Evolutionary conservation across 2,797 vertebrate genomes (phyloP).

Genomic region (Nannoperca australis): DNA sequence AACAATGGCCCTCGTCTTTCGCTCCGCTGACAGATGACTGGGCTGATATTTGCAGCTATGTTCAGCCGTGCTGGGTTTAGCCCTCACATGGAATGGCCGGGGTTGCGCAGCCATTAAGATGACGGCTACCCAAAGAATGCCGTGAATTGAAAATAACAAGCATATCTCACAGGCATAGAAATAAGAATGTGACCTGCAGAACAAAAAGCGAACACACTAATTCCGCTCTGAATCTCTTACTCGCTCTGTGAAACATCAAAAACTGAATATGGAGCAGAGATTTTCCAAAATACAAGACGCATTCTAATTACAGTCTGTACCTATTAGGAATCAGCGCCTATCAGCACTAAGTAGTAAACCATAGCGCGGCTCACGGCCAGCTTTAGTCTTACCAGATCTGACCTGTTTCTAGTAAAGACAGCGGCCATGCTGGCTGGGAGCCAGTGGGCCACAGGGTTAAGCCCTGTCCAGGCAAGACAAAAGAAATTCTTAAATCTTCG

Average conservation of each 20-base stretch:
- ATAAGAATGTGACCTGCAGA: conserved; percentile 41
- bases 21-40: conserved; percentile 62
- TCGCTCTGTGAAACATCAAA: conserved; percentile 20
- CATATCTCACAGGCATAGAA: conserved; percentile 44
- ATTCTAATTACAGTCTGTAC: conserved; percentile 56
- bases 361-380: conserved; percentile 56
- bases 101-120: conserved; percentile 58
- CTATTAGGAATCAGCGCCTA: conserved; percentile 51
- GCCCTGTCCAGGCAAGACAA: conserved; percentile 69
- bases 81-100: conserved; percentile 48
- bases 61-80: conserved; percentile 49
- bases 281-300: conserved; percentile 44
- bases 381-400: conserved; percentile 63
- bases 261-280: conserved; percentile 28
- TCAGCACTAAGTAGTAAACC: conserved; percentile 63
- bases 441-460: conserved; percentile 74
- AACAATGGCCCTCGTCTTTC: conserved; percentile 68
- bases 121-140: conserved; percentile 54
- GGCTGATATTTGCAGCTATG: conserved; percentile 66
- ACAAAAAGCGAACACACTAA: conserved; percentile 5
- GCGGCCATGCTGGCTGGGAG: conserved; percentile 59
- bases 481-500: conserved; percentile 76
- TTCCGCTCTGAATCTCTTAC: conserved; percentile 5
- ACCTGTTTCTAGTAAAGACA: conserved; percentile 60
- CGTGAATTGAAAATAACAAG: conserved; percentile 66